Percentiles rank a stretch among this genome's conserved stretches.
Evolutionary conservation across 2,797 vertebrate species (phyloP).

Genomic region (Molossus alvarezi): DNA sequence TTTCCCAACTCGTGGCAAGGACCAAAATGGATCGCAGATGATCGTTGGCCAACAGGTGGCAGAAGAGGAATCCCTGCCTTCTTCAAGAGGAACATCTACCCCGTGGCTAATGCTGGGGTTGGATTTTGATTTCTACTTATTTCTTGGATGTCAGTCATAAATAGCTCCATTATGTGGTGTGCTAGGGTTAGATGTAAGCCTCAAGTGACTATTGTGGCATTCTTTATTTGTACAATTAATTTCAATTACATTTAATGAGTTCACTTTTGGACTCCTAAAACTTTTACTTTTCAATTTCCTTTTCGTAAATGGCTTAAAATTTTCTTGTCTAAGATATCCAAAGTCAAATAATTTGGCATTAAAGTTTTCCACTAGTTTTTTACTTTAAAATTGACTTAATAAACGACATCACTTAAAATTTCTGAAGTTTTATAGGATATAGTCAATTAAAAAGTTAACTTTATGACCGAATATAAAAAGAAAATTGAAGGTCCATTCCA

Average conservation of each 20-base stretch:
- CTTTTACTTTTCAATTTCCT: slow-evolving; percentile 20
- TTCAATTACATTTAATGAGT: slow-evolving; percentile 15
- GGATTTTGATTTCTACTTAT: slow-evolving; percentile 68
- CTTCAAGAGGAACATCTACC: slow-evolving; percentile 61
- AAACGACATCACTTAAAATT: background rate
- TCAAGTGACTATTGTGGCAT: slow-evolving; percentile 40
- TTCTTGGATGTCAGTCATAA: background rate
- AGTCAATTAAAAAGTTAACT: slow-evolving; percentile 41
- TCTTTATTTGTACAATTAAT: slow-evolving; percentile 30
- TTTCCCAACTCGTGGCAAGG: background rate
- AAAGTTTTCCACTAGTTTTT: background rate
- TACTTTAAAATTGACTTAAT: slow-evolving; percentile 23
- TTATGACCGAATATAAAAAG: background rate
- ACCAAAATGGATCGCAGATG: slow-evolving; percentile 54
- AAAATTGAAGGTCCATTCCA: slow-evolving; percentile 59
- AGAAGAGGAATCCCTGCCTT: slow-evolving; percentile 66
- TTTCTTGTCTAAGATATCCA: background rate
- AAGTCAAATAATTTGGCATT: slow-evolving; percentile 7
- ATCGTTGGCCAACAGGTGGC: slow-evolving; percentile 47
- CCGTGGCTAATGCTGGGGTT: slow-evolving; percentile 62
- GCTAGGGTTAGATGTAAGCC: slow-evolving; percentile 54
- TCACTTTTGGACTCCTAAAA: background rate
- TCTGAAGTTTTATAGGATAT: slow-evolving; percentile 34
- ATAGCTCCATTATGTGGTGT: slow-evolving; percentile 45
- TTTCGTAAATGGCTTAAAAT: background rate